phyloP scores from a whole-genome alignment of 2,888 invertebrate genomes.

The Anarsia innoxiella region DNA sequence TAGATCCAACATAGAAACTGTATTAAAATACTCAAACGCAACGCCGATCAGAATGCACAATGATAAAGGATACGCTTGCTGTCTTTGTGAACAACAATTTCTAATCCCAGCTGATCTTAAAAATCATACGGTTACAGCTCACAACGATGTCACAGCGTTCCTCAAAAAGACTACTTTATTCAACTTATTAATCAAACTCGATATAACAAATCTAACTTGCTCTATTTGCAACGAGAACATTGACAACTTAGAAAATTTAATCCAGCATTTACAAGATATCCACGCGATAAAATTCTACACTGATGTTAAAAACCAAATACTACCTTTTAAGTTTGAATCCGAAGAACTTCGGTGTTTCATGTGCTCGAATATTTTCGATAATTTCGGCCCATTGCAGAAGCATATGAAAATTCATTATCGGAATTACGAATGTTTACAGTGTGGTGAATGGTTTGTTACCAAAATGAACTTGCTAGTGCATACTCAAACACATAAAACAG shows the following conservation, averaged over 20 bases:
- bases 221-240: constrained; percentile 11
- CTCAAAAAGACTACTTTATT: neutral
- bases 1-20: constrained; percentile 8
- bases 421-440: constrained; percentile 47
- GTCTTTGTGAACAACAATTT: constrained; percentile 23
- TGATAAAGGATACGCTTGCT: constrained; percentile 26
- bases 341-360: constrained; percentile 24
- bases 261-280: constrained; percentile 16
- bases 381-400: constrained; percentile 40
- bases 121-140: constrained; percentile 18
- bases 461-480: constrained; percentile 41
- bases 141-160: neutral
- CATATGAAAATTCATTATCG: constrained; percentile 55
- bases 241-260: constrained; percentile 7
- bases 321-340: constrained; percentile 37
- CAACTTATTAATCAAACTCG: constrained; percentile 16
- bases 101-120: constrained; percentile 25
- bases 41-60: constrained; percentile 25
- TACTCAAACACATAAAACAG: constrained; percentile 42
- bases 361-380: constrained; percentile 22
- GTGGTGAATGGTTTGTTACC: constrained; percentile 48
- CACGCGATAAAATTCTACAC: constrained; percentile 25
- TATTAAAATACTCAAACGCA: constrained; percentile 12
- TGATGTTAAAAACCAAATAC: constrained; percentile 30
- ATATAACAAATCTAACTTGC: constrained; percentile 29